A percentile compares a stretch with the other conserved stretches of the same genome.
phyloP scores from a whole-genome alignment of 2,888 invertebrate species.

The Alcis repandata region DNA sequence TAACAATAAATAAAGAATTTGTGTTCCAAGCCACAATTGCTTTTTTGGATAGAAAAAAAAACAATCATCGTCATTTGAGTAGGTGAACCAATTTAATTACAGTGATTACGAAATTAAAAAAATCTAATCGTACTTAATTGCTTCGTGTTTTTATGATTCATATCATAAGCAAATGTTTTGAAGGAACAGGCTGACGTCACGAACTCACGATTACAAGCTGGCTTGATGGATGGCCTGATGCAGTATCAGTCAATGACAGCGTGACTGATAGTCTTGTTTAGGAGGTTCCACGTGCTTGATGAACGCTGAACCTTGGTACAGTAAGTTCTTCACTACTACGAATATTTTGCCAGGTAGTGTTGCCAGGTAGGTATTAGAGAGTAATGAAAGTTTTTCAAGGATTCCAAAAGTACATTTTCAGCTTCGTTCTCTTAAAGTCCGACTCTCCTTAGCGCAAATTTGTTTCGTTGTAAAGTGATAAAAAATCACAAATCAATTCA shows the following conservation, averaged over 20 bases:
- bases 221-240: conserved; percentile 26
- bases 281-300: background rate
- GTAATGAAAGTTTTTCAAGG: too few relatives aligned
- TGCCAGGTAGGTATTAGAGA: too few relatives aligned
- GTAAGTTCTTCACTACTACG: background rate
- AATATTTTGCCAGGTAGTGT: too few relatives aligned
- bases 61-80: background rate
- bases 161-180: conserved; percentile 19
- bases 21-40: too few relatives aligned
- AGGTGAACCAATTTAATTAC: background rate
- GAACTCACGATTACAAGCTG: conserved; percentile 7
- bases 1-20: too few relatives aligned
- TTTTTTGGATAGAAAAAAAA: too few relatives aligned
- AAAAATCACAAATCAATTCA: too few relatives aligned
- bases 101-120: background rate
- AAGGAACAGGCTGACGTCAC: conserved; percentile 8
- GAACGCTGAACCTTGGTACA: background rate
- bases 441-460: too few relatives aligned
- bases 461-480: too few relatives aligned
- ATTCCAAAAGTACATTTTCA: too few relatives aligned
- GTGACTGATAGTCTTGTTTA: conserved; percentile 7
- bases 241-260: conserved; percentile 21
- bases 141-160: conserved; percentile 1
- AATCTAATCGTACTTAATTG: background rate
- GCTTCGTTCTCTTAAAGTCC: too few relatives aligned